Conservation (phyloP, 37 sponge, comb jelly and placozoan genomes). For the Theonella swinhoei region DNA sequence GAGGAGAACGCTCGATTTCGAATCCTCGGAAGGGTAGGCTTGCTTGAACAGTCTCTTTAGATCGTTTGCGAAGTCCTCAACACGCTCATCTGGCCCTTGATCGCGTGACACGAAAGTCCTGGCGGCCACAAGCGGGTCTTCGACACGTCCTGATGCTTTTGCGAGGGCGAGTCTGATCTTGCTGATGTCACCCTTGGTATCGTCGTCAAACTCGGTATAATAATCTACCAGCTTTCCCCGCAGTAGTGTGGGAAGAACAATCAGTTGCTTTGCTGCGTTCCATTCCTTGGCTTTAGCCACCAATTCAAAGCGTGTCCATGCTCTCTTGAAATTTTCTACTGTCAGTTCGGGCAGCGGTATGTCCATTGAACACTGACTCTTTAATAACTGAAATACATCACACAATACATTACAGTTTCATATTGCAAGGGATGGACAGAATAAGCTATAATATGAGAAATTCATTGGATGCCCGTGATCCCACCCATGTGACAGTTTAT, state of each 20-base stretch:
- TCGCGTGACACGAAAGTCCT: constrained; percentile 17
- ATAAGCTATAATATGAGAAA: too few species aligned
- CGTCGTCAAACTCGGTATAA: constrained; percentile 32
- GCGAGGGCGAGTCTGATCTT: constrained; percentile 13
- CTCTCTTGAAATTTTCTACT: constrained; percentile 18
- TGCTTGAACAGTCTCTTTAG: constrained; percentile 19
- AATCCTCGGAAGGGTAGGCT: constrained; percentile 25
- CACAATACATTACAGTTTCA: too few species aligned
- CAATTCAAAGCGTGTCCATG: constrained; percentile 43
- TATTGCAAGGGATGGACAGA: too few species aligned
- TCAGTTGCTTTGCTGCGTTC: too few species aligned
- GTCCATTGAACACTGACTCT: too few species aligned
- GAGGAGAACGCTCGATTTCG: constrained; percentile 18
- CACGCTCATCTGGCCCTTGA: constrained; percentile 21
- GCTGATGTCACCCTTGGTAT: constrained; percentile 1
- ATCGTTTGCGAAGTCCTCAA: constrained; percentile 5
- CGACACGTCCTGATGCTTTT: constrained; percentile 1
- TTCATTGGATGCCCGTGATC: too few species aligned
- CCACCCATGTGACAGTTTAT: too few species aligned
- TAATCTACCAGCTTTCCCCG: constrained; percentile 39
- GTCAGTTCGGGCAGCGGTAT: constrained; percentile 30
- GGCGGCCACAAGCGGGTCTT: constrained; percentile 28
- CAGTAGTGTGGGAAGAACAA: constrained; percentile 30
- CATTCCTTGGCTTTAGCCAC: constrained; percentile 47
- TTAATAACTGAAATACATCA: too few species aligned